Evolutionary conservation across 2,888 invertebrate species (phyloP).

Genomic region (Eristalis tenax): DNA sequence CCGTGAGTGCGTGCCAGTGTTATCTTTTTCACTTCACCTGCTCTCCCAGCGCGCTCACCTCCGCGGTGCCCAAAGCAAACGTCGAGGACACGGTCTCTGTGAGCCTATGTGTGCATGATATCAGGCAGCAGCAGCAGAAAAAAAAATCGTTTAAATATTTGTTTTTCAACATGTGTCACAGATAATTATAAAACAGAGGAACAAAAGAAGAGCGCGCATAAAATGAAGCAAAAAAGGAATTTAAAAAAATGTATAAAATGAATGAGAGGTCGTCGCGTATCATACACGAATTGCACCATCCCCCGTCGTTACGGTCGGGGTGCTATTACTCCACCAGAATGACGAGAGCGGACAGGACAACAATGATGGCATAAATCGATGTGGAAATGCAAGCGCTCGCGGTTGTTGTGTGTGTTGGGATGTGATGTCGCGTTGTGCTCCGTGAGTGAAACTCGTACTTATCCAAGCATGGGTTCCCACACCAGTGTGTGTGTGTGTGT

Average conservation of each 20-base stretch:
- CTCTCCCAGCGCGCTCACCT: neutral
- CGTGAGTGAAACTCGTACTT: neutral
- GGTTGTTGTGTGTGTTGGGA: neutral
- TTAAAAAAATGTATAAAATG: neutral
- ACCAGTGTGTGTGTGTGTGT: too few species aligned
- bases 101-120: neutral
- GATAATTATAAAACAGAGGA: conserved; percentile 65
- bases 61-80: conserved; percentile 20
- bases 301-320: conserved; percentile 21
- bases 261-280: conserved; percentile 60
- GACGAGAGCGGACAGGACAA: conserved; percentile 46
- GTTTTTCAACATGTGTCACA: conserved; percentile 71
- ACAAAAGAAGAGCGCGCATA: conserved; percentile 24
- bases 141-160: conserved; percentile 61
- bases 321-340: conserved; percentile 49
- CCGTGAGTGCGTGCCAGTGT: conserved; percentile 42
- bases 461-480: too few species aligned
- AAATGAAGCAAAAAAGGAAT: neutral
- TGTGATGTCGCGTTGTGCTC: neutral
- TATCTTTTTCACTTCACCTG: conserved; percentile 15
- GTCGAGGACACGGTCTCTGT: conserved; percentile 1
- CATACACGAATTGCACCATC: conserved; percentile 48
- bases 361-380: conserved; percentile 63
- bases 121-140: neutral
- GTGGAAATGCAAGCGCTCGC: conserved; percentile 44